Conservation (phyloP, 2,888 invertebrate genomes). For the Calameuta pallipes region DNA sequence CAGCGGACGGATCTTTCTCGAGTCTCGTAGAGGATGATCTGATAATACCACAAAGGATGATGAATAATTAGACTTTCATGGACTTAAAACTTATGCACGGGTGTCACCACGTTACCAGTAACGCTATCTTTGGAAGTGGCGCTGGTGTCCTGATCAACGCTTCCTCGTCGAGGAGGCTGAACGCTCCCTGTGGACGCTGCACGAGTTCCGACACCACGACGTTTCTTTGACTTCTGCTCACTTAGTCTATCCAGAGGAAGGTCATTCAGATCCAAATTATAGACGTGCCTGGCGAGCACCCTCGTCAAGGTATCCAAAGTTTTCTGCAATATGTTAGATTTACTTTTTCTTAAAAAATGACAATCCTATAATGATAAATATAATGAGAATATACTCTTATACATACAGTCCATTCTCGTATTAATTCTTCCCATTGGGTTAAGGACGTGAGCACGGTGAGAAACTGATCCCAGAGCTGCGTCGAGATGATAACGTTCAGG, state of each 20-base stretch:
- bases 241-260: conserved; percentile 82
- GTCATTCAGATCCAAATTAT: conserved; percentile 91
- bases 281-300: conserved; percentile 94
- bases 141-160: conserved; percentile 56
- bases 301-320: conserved; percentile 97
- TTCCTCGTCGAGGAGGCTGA: conserved; percentile 59
- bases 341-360: background rate
- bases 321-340: conserved; percentile 72
- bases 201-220: conserved; percentile 67
- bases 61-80: conserved; percentile 11
- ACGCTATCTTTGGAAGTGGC: conserved; percentile 55
- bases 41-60: conserved; percentile 1
- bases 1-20: conserved; percentile 57
- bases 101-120: conserved; percentile 44
- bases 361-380: background rate
- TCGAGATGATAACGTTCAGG: conserved; percentile 89
- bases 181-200: conserved; percentile 62
- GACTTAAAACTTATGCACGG: background rate
- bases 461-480: conserved; percentile 94
- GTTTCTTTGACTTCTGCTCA: conserved; percentile 81
- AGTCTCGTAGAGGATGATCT: conserved; percentile 59
- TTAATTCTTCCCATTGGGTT: conserved; percentile 93
- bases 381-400: conserved; percentile 7
- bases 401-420: conserved; percentile 95
- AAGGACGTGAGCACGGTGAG: conserved; percentile 86